Evolutionary conservation across 1,140 invertebrate species (phyloP).

Genomic region (Aphidius gifuensis): DNA sequence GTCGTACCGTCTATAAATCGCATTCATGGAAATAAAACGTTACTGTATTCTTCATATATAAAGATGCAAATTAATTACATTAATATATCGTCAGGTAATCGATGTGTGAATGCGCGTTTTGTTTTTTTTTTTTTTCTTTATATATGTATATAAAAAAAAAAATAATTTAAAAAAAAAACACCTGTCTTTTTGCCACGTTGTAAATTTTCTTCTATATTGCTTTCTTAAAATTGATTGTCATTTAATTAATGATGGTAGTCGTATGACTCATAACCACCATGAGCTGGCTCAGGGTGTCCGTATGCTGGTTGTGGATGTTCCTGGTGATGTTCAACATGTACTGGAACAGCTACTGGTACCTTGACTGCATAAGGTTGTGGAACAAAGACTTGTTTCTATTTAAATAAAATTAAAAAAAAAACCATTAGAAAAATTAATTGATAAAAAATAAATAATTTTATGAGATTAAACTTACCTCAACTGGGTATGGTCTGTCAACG

Average conservation of each 20-base stretch:
- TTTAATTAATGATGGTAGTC: conserved; percentile 18
- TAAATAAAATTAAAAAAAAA: too few relatives aligned
- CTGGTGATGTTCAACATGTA: conserved; percentile 47
- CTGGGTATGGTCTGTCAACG: conserved; percentile 60
- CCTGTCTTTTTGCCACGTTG: neutral
- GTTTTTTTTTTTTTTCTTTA: neutral
- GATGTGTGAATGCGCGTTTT: conserved; percentile 8
- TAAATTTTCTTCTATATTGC: neutral
- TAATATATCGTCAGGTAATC: neutral
- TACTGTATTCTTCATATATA: too few relatives aligned
- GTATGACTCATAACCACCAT: conserved; percentile 25
- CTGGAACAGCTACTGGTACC: conserved; percentile 60
- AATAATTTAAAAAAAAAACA: too few relatives aligned
- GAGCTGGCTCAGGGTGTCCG: conserved; percentile 14
- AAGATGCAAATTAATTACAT: too few relatives aligned
- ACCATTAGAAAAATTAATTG: too few relatives aligned
- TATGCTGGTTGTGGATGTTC: conserved; percentile 27
- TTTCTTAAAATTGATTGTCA: neutral
- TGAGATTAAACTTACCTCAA: conserved; percentile 61
- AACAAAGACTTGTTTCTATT: too few relatives aligned
- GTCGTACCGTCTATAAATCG: too few relatives aligned
- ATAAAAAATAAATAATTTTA: conserved; percentile 53
- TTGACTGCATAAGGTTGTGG: conserved; percentile 57
- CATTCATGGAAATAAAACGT: too few relatives aligned
- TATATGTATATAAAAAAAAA: neutral